Evolutionary conservation across 2,797 vertebrate genomes (phyloP).

Genomic region (Micromesistius poutassou): DNA sequence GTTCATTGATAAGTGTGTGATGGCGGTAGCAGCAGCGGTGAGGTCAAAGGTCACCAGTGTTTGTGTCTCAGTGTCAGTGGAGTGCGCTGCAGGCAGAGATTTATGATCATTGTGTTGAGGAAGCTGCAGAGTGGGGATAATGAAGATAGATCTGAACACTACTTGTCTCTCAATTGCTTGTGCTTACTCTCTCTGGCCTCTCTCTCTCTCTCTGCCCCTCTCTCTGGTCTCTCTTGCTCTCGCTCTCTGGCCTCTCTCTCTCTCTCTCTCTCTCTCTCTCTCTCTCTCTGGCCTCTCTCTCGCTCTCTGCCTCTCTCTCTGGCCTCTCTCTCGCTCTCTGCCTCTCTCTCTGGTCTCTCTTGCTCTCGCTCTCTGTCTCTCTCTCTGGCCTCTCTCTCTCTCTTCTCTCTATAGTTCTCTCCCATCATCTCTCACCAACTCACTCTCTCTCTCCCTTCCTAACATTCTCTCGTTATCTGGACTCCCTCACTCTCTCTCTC

Average conservation of each 20-base stretch:
- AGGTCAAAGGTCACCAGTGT: constrained; percentile 80
- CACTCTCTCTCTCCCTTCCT: constrained; percentile 47
- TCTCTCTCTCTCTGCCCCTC: constrained; percentile 44
- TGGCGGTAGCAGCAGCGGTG: constrained; percentile 68
- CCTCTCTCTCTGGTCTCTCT: no score
- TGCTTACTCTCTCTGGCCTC: constrained; percentile 50
- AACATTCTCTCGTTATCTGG: constrained; percentile 42
- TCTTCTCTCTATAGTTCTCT: no score
- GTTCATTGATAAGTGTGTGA: constrained; percentile 25
- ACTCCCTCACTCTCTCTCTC: constrained; percentile 42
- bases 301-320: no score
- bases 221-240: constrained; percentile 28
- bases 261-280: no score
- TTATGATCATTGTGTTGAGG: constrained; percentile 81
- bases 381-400: no score
- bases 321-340: no score
- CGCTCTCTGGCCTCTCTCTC: no score
- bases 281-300: no score
- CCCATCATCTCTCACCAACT: no score
- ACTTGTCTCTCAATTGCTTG: constrained; percentile 47
- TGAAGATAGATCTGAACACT: constrained; percentile 80
- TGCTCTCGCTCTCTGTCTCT: no score
- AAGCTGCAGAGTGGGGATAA: constrained; percentile 78
- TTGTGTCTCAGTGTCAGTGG: constrained; percentile 83
- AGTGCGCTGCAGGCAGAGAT: constrained; percentile 80